Evolutionary conservation across 2,888 invertebrate species (phyloP).

Genomic region (Conistra vaccinii): DNA sequence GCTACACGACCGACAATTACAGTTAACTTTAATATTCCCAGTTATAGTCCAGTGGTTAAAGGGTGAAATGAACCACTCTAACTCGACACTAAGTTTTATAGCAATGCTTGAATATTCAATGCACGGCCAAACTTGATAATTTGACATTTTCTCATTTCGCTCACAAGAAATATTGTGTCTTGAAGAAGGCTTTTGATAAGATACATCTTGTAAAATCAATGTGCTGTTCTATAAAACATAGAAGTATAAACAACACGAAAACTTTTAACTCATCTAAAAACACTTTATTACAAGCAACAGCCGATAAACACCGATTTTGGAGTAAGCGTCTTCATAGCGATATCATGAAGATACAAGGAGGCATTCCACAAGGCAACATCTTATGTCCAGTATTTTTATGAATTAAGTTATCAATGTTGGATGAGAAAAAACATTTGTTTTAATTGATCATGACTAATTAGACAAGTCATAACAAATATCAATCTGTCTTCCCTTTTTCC

Average conservation of each 20-base stretch:
- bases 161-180: too few species aligned
- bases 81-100: neutral
- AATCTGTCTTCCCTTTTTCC: too few species aligned
- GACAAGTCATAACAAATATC: neutral
- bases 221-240: neutral
- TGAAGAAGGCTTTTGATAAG: constrained; percentile 3
- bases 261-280: neutral
- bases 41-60: constrained; percentile 27
- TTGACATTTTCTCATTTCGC: neutral
- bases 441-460: neutral
- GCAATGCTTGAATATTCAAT: neutral
- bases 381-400: neutral
- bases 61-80: neutral
- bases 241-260: neutral
- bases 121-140: neutral
- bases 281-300: neutral
- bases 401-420: neutral
- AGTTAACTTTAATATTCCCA: constrained; percentile 54
- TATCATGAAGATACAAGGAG: neutral
- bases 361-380: constrained; percentile 18
- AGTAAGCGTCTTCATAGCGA: neutral
- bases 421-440: neutral
- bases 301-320: neutral
- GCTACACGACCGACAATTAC: constrained; percentile 56
- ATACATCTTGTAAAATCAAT: neutral